Base-by-base conservation (phyloP, 2,113 vertebrate species). In the Myotis davidii region DNA sequence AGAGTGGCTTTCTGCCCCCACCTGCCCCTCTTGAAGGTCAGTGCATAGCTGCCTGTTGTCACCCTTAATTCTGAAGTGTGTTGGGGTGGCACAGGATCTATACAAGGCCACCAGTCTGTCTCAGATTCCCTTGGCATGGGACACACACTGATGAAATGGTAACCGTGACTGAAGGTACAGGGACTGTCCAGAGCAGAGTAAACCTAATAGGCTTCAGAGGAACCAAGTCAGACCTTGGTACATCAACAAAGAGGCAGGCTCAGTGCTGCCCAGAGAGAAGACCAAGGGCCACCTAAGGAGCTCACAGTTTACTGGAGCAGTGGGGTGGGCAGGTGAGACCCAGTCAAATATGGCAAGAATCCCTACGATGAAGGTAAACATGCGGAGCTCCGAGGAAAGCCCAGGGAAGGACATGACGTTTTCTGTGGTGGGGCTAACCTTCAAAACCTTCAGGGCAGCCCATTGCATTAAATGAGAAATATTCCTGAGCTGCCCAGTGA, bases 11-110 rank as follows among this genome's bases (percentile, higher is more conserved):
- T 65, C 86, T 6, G 12, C 16, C 45, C 73, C 50, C 0, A 6
- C 23, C n/a, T 0, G 1, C 59, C 4, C 32, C 42, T 27, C 4
- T 0, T 20, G 23, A 23, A 59, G 37, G n/a, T 9, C 21, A 27
- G 9, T 0, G 5, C 52, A 6, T 0, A 12, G 4, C 20, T 18
- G 56, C 23, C 45, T 0, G 21, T 34, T 0, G 1, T 14, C 14
- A 5, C 39, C 37, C 20, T 74, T 27, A 54, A 64, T 1, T n/a
- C 9, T 27, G 2, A n/a, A n/a, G 50, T 48, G 34, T 1, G 1
- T 13, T 1, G 69, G 27, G 42, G n/a, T 8, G 42, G 48, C 14
- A 64, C 21, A 34, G 29, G 4, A 29, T 3, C 2, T 34, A 13
- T 18, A 4, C 0, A 0, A 17, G 32, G 73, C n/a, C 32, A 23